Evolutionary conservation across 2,888 invertebrate genomes (phyloP).

Genomic region (Seira ritae): DNA sequence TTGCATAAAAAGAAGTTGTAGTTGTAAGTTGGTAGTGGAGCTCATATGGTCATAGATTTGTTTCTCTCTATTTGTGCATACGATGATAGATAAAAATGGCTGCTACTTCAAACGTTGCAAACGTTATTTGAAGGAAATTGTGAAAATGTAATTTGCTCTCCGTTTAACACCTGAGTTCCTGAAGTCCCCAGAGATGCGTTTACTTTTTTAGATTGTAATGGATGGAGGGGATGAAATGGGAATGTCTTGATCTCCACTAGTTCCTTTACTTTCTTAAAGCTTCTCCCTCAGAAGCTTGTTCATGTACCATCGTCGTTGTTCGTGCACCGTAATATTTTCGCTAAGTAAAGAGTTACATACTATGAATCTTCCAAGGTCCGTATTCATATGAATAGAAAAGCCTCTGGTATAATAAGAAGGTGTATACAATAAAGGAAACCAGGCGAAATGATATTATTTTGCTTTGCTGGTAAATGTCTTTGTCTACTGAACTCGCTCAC

Average conservation of each 20-base stretch:
- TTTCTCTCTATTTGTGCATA: slow-evolving; percentile 15
- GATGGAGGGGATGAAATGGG: slow-evolving; percentile 65
- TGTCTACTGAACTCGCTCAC: not conserved
- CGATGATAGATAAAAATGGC: slow-evolving; percentile 37
- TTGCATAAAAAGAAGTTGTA: not conserved
- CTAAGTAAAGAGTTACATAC: not conserved
- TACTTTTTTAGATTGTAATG: slow-evolving; percentile 66
- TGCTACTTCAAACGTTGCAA: slow-evolving; percentile 46
- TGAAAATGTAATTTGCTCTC: slow-evolving; percentile 72
- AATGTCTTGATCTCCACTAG: slow-evolving; percentile 69
- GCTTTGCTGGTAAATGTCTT: slow-evolving; percentile 33
- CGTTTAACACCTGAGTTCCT: slow-evolving; percentile 73
- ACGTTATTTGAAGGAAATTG: slow-evolving; percentile 68
- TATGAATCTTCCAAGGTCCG: too few relatives aligned
- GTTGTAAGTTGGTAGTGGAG: slow-evolving; percentile 4
- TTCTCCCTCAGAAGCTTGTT: not conserved
- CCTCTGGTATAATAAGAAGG: slow-evolving; percentile 39
- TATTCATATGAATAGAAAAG: slow-evolving; percentile 24
- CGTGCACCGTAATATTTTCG: not conserved
- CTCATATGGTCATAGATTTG: slow-evolving; percentile 18
- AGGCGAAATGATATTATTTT: slow-evolving; percentile 63
- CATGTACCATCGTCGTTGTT: not conserved
- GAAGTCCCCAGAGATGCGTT: slow-evolving; percentile 66
- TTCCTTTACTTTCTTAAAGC: slow-evolving; percentile 9
- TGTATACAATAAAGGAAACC: slow-evolving; percentile 62